These are phyloP conservation scores for Caenorhabditis remanei DNA, from an alignment of 1,140 invertebrate genomes.

Conservation along the genomic window DNA sequence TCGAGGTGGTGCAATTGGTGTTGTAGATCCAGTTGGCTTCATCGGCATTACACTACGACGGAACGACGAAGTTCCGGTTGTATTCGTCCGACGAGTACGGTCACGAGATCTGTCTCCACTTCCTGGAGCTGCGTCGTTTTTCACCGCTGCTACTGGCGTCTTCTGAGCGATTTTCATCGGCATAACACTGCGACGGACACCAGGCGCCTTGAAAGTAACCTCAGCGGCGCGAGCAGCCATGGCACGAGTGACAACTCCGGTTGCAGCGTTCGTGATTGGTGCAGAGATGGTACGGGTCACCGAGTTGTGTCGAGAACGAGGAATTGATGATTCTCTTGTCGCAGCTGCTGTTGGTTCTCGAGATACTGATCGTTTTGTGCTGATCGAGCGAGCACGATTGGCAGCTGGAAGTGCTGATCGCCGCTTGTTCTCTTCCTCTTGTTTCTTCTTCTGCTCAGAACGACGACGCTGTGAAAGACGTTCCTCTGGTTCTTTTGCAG, in stretches of 20 bases:
- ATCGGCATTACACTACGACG: conserved; percentile 8
- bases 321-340: background rate
- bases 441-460: conserved; percentile 32
- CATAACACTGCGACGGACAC: conserved; percentile 26
- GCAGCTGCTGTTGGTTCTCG: background rate
- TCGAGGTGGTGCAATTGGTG: conserved; percentile 9
- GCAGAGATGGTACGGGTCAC: conserved; percentile 11
- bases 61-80: background rate
- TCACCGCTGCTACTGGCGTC: background rate
- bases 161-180: conserved; percentile 7
- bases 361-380: conserved; percentile 6
- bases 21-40: background rate
- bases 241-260: background rate
- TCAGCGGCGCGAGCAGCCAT: conserved; percentile 29
- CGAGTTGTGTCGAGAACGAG: background rate
- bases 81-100: conserved; percentile 37
- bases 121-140: background rate
- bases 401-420: background rate
- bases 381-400: conserved; percentile 21
- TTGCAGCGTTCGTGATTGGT: background rate
- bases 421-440: conserved; percentile 3
- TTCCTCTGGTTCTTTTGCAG: conserved; percentile 19
- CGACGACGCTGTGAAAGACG: conserved; percentile 28
- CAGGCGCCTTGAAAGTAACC: background rate
- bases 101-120: conserved; percentile 34